phyloP scores from a whole-genome alignment of 2,113 vertebrate species.

The Hypomesus transpacificus region DNA sequence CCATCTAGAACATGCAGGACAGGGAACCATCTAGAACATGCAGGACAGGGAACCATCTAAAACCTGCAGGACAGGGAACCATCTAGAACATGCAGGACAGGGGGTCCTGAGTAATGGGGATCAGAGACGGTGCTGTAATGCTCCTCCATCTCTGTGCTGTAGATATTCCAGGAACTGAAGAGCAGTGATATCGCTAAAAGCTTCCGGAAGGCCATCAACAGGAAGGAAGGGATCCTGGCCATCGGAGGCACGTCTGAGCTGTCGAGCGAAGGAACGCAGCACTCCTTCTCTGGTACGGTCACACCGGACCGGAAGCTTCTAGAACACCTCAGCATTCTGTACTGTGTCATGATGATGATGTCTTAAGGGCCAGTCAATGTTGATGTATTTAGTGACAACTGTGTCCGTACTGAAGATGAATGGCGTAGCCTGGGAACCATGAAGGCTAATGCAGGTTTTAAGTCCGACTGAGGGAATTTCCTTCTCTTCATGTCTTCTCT shows the following conservation, averaged over 20 bases:
- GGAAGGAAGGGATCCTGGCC: constrained; percentile 88
- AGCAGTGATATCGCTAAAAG: constrained; percentile 78
- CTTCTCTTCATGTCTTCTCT: too few species aligned
- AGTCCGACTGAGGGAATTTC: too few species aligned
- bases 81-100: background rate
- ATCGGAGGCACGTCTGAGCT: constrained; percentile 86
- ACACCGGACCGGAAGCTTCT: too few species aligned
- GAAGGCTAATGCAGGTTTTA: too few species aligned
- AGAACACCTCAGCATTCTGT: too few species aligned
- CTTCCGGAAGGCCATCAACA: constrained; percentile 87
- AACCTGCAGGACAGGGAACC: background rate
- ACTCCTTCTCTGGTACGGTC: constrained; percentile 71
- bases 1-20: background rate
- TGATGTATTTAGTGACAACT: too few species aligned
- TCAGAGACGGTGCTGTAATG: background rate
- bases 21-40: too few species aligned
- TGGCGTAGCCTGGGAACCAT: too few species aligned
- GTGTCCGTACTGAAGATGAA: too few species aligned
- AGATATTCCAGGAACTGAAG: constrained; percentile 88
- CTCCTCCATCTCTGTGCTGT: constrained; percentile 17
- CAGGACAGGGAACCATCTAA: too few species aligned
- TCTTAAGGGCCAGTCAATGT: too few species aligned
- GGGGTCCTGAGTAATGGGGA: background rate
- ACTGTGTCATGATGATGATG: too few species aligned
- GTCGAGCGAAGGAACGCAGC: constrained; percentile 89